These are phyloP conservation scores for Chrysolina oricalcia DNA, from an alignment of 2,888 invertebrate species.

Conservation along the genomic window DNA sequence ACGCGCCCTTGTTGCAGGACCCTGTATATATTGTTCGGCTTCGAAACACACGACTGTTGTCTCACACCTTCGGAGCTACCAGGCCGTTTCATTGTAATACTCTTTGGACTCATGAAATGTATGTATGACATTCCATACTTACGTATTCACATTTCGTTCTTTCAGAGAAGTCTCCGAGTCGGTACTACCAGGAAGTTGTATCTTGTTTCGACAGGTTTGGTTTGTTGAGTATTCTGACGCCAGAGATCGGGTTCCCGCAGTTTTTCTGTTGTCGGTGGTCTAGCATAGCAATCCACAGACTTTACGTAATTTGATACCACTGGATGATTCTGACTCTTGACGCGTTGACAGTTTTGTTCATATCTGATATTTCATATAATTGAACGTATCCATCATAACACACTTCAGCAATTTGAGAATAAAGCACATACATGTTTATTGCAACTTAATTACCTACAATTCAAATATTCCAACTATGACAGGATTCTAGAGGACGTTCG, in stretches of 20 bases:
- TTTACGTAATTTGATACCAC: neutral
- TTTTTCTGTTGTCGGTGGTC: conserved; percentile 1
- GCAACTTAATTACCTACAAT: too few species aligned
- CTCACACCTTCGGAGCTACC: neutral
- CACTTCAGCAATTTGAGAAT: too few species aligned
- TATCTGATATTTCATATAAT: too few species aligned
- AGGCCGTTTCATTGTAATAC: neutral
- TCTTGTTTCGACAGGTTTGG: conserved; percentile 6
- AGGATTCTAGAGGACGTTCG: too few species aligned
- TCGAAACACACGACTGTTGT: conserved; percentile 2
- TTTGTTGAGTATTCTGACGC: neutral
- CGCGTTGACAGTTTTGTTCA: too few species aligned
- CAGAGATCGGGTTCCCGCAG: neutral
- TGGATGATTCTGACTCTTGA: too few species aligned
- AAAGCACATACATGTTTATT: too few species aligned
- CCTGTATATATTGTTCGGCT: neutral
- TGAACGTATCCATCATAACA: too few species aligned
- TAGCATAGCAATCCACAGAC: neutral
- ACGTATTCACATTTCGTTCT: conserved; percentile 10
- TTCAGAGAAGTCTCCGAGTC: neutral
- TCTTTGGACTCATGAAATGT: neutral
- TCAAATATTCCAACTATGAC: too few species aligned
- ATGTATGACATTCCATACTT: conserved; percentile 1
- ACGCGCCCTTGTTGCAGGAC: too few species aligned
- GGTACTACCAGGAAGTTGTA: conserved; percentile 4